Evolutionary conservation across 2,888 invertebrate genomes (phyloP), one percentile per base, ranked within the genome.

Genomic region (Maniola hyperantus): DNA sequence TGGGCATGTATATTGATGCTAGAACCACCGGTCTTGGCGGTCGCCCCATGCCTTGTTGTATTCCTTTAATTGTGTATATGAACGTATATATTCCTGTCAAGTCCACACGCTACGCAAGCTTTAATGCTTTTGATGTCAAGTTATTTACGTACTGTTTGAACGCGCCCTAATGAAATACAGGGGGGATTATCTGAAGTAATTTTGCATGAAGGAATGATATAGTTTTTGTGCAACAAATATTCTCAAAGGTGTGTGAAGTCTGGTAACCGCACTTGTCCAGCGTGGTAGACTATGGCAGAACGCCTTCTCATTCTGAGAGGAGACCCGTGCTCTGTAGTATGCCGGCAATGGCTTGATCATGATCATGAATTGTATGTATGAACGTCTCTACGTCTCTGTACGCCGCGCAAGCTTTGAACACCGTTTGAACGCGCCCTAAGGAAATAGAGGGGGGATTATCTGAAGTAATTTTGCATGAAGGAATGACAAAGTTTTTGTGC

Each of bases 381-480:
- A n/a, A n/a, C n/a, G n/a, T n/a, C n/a, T n/a, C n/a, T n/a, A n/a
- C n/a, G n/a, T n/a, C n/a, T n/a, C n/a, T n/a, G n/a, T n/a, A n/a
- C n/a, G n/a, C n/a, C n/a, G n/a, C n/a, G n/a, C n/a, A n/a, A n/a
- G n/a, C n/a, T n/a, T n/a, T n/a, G n/a, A n/a, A n/a, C n/a, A n/a
- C 44, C 64, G 64, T 68, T 66, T 64, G 68, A 70, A 66, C 66
- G 65, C 65, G 55, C 68, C 64, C 64, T 66, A 57, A 77, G 42
- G 11, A 11, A 42, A 39, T 20, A 20, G 79, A 64, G 66, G 71
- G 71, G 71, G 81, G 83, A 77, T 79, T 81, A 78, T 79, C 78
- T 79, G 80, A 88, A 88, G 89, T 89, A 89, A 90, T 90, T 89
- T 89, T 88, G 88, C 90, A 88, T 90, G 89, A 87, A 88, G 83